These are phyloP conservation scores for Ricordea florida DNA, from an alignment of 92 coral and sea anemone genomes.

Conservation along the genomic window DNA sequence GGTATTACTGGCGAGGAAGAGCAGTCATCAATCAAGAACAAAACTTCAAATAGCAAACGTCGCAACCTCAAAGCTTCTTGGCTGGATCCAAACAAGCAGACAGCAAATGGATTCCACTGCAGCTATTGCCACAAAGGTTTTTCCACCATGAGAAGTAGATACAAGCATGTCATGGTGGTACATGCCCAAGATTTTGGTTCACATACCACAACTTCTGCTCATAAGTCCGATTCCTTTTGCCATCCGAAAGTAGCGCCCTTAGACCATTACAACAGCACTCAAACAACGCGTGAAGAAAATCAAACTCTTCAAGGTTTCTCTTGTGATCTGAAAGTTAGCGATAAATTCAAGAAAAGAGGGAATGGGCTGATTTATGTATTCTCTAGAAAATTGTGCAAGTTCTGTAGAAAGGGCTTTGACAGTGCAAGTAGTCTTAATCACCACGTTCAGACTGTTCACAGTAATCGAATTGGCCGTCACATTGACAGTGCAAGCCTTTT, in stretches of 20 bases:
- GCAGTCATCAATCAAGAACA: too few relatives aligned
- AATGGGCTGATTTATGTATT: too few relatives aligned
- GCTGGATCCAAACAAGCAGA: not conserved
- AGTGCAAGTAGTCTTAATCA: not conserved
- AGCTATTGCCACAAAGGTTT: constrained; percentile 16
- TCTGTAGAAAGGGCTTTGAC: not conserved
- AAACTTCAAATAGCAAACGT: too few relatives aligned
- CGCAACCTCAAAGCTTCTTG: not conserved
- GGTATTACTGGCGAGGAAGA: too few relatives aligned
- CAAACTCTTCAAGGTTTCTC: too few relatives aligned
- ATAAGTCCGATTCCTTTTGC: not conserved
- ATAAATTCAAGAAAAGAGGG: too few relatives aligned
- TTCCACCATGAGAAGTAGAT: not conserved
- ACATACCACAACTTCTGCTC: not conserved
- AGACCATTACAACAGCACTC: too few relatives aligned
- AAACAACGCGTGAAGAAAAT: too few relatives aligned
- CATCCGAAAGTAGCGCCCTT: not conserved
- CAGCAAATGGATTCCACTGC: constrained; percentile 4
- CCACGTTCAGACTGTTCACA: not conserved
- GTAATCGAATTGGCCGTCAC: not conserved
- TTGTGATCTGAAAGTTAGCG: too few relatives aligned
- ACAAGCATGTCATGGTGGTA: constrained; percentile 17
- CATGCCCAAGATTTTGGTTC: not conserved
- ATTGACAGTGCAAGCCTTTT: too few relatives aligned
- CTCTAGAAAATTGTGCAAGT: not conserved